Percentiles rank a stretch among this genome's conserved stretches.
These are phyloP conservation scores for Archips crataeganus DNA, from an alignment of 2,888 invertebrate genomes.

Conservation along the genomic window DNA sequence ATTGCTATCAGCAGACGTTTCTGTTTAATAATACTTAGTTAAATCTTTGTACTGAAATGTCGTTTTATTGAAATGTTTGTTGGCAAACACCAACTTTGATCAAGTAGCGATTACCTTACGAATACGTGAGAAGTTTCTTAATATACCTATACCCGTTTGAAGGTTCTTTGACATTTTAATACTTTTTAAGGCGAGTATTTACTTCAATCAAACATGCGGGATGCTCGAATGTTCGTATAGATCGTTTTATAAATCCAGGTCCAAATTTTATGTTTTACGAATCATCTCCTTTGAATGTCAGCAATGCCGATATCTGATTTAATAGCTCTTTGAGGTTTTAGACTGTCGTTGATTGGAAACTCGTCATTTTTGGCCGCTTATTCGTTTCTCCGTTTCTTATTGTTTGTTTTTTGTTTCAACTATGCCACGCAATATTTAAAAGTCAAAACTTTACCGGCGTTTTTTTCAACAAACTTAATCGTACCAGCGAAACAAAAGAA, in stretches of 20 bases:
- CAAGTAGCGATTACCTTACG: constrained; percentile 9
- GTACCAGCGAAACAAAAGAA: too few relatives aligned
- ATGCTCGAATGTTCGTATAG: constrained; percentile 1
- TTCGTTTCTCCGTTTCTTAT: too few relatives aligned
- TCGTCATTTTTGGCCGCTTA: too few relatives aligned
- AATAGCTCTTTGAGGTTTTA: too few relatives aligned
- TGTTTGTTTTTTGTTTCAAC: too few relatives aligned
- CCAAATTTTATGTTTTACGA: not conserved
- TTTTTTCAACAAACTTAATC: too few relatives aligned
- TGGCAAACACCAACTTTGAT: constrained; percentile 23
- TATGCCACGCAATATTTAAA: too few relatives aligned
- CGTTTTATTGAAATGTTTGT: constrained; percentile 24
- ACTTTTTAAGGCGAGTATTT: constrained; percentile 11
- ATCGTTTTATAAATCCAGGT: not conserved
- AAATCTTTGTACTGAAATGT: constrained; percentile 18
- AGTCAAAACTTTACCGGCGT: too few relatives aligned
- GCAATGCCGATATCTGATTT: too few relatives aligned
- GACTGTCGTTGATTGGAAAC: too few relatives aligned
- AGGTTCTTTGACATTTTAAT: constrained; percentile 24
- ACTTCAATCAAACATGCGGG: not conserved
- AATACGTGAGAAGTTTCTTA: constrained; percentile 38
- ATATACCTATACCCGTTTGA: constrained; percentile 9
- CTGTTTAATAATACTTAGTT: constrained; percentile 9
- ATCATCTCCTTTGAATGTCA: not conserved
- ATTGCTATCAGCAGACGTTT: constrained; percentile 10